These are phyloP conservation scores for Setophaga kirtlandii DNA, from an alignment of 2,113 vertebrate genomes.

Conservation along the genomic window DNA sequence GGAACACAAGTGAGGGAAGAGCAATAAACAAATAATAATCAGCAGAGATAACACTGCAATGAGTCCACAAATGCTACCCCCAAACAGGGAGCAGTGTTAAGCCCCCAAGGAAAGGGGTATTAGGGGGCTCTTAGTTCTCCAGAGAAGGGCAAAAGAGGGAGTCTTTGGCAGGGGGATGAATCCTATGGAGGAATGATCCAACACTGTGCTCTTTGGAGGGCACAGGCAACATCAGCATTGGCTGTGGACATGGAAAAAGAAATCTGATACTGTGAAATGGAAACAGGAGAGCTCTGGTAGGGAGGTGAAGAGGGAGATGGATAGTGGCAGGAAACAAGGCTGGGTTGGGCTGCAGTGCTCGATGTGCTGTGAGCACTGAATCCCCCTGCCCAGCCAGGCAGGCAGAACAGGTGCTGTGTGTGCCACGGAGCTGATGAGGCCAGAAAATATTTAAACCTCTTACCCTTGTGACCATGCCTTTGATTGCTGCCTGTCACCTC, in stretches of 20 bases:
- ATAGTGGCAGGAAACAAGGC: not conserved
- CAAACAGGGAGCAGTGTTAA: not conserved
- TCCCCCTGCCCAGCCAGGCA: not conserved
- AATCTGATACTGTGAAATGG: not conserved
- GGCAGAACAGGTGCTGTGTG: not conserved
- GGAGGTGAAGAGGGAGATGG: not conserved
- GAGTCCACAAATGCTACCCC: not conserved
- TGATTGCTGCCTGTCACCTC: not conserved
- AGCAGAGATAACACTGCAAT: not conserved
- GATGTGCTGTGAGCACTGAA: not conserved
- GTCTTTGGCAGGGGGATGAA: not conserved
- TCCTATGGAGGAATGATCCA: not conserved
- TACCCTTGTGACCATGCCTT: not conserved
- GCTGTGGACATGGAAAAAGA: not conserved
- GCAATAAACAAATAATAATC: constrained; percentile 27
- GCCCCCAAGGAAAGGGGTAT: not conserved
- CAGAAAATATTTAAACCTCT: not conserved
- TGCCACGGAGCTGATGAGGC: not conserved
- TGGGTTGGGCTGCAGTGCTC: not conserved
- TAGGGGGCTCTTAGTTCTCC: not conserved
- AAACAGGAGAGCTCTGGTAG: not conserved
- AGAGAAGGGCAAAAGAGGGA: not conserved
- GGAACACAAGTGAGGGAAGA: not conserved
- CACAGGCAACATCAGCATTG: not conserved
- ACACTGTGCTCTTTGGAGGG: not conserved